Percentiles rank a stretch among this genome's conserved stretches.
These are phyloP conservation scores for Melanocharis versteri DNA, from an alignment of 2,113 vertebrate genomes.

Conservation along the genomic window DNA sequence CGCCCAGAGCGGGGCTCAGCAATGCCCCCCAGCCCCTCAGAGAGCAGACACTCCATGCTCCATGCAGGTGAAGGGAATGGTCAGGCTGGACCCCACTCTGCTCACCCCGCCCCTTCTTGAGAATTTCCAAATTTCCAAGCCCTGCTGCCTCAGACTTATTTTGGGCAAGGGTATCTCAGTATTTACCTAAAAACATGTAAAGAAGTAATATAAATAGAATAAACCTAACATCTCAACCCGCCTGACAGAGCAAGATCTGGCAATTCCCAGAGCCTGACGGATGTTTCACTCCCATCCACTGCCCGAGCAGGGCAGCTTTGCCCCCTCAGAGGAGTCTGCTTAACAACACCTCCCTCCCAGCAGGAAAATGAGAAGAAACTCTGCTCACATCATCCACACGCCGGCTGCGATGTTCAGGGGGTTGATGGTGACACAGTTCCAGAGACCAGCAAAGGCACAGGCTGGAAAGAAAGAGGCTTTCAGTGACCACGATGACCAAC, in stretches of 20 bases:
- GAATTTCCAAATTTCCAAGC: background rate
- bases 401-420: constrained; percentile 93
- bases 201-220: background rate
- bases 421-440: constrained; percentile 92
- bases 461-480: constrained; percentile 69
- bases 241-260: background rate
- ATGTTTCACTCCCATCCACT: rapidly evolving
- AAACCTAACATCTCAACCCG: rapidly evolving
- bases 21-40: rapidly evolving
- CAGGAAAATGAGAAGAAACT: background rate
- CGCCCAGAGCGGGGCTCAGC: rapidly evolving
- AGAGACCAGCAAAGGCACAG: constrained; percentile 86
- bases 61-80: rapidly evolving
- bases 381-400: constrained; percentile 98
- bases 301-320: background rate
- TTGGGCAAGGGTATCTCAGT: background rate
- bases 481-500: background rate
- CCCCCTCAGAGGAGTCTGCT: background rate
- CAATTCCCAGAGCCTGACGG: background rate
- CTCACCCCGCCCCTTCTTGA: rapidly evolving
- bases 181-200: background rate
- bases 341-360: background rate
- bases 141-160: background rate
- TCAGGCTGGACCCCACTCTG: background rate
- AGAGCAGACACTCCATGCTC: rapidly evolving